Conservation (phyloP, 1,140 invertebrate species). For the Frieseomelitta varia region DNA sequence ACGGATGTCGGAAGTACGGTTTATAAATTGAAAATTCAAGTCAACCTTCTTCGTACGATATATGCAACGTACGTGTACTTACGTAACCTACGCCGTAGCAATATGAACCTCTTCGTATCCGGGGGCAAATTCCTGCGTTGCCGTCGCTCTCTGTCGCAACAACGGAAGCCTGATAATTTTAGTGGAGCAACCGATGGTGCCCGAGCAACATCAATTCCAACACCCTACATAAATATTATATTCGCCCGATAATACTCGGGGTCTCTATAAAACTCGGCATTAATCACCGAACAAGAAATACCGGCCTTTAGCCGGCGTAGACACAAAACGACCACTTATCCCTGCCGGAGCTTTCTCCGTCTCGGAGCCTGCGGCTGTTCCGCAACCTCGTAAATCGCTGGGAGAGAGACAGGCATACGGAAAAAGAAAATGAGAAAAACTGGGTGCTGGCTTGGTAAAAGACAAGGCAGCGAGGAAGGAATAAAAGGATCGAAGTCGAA, state of each 20-base stretch:
- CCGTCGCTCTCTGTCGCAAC: background rate
- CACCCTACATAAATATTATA: constrained; percentile 44
- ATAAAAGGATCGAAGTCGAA: background rate
- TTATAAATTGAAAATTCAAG: background rate
- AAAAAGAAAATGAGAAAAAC: background rate
- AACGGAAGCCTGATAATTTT: background rate
- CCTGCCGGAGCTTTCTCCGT: constrained; percentile 43
- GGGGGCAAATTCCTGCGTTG: background rate
- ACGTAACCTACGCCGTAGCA: background rate
- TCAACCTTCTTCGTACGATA: background rate
- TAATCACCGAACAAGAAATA: constrained; percentile 61
- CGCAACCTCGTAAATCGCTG: constrained; percentile 59
- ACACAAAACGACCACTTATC: constrained; percentile 53
- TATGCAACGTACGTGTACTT: background rate
- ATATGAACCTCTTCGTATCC: background rate
- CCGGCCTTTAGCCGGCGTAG: constrained; percentile 40
- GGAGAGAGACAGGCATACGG: constrained; percentile 31
- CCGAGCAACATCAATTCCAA: background rate
- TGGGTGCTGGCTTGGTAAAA: background rate
- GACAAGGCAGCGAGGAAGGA: constrained; percentile 15
- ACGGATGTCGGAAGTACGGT: too few species aligned
- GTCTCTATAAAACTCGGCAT: constrained; percentile 56
- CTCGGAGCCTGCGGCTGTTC: constrained; percentile 54
- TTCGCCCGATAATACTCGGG: constrained; percentile 30
- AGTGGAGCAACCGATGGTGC: too few species aligned